Conservation (phyloP, 2,888 invertebrate genomes). For the Phaonia tiefii region DNA sequence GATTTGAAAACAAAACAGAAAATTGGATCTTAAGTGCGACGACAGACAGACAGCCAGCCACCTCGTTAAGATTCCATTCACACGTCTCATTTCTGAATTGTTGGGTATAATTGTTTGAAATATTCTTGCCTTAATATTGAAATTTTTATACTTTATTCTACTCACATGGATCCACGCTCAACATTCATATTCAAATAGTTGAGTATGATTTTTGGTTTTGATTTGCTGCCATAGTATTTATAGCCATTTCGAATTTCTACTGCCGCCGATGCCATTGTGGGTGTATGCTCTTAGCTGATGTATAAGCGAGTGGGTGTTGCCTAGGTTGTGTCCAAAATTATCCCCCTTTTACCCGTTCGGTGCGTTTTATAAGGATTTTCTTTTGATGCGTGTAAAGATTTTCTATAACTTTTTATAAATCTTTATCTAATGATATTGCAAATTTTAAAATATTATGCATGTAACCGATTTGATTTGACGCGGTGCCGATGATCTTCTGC, state of each 20-base stretch:
- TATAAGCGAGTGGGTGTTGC: background rate
- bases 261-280: slow-evolving; percentile 83
- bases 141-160: slow-evolving; percentile 76
- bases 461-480: too few relatives aligned
- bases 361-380: too few relatives aligned
- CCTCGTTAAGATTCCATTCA: slow-evolving; percentile 45
- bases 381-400: too few relatives aligned
- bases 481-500: background rate
- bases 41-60: background rate
- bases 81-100: background rate
- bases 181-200: slow-evolving; percentile 88
- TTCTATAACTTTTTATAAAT: background rate
- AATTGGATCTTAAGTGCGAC: background rate
- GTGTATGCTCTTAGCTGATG: too few relatives aligned
- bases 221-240: slow-evolving; percentile 85
- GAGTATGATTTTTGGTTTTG: slow-evolving; percentile 83
- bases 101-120: too few relatives aligned
- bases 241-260: slow-evolving; percentile 86
- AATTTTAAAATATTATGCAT: too few relatives aligned
- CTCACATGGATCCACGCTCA: slow-evolving; percentile 89
- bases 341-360: background rate
- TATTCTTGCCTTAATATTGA: too few relatives aligned
- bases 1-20: too few relatives aligned
- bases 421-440: slow-evolving; percentile 4
- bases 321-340: slow-evolving; percentile 20